Conservation (phyloP, 1,140 invertebrate genomes). For the Camponotus floridanus region DNA sequence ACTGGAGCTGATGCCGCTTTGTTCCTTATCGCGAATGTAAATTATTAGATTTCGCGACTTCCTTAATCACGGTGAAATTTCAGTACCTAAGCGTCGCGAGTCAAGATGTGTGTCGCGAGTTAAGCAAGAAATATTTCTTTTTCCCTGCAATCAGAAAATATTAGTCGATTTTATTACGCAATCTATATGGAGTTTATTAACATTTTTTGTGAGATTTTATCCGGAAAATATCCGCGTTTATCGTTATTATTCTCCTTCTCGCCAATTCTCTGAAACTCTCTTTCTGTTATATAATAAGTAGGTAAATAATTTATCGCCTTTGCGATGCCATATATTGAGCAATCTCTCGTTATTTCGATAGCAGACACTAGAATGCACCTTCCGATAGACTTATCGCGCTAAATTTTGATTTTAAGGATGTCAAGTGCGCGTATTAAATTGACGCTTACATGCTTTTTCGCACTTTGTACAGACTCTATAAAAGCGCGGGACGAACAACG, state of each 20-base stretch:
- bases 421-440: neutral
- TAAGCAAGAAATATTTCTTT: slow-evolving; percentile 12
- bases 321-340: neutral
- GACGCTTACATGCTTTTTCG: neutral
- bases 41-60: slow-evolving; percentile 34
- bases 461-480: neutral
- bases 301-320: neutral
- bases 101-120: neutral
- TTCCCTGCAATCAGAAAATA: neutral
- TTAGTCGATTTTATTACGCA: slow-evolving; percentile 28
- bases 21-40: slow-evolving; percentile 28
- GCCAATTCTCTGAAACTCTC: slow-evolving; percentile 4
- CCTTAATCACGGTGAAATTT: slow-evolving; percentile 38
- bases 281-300: neutral
- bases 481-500: neutral
- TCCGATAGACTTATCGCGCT: neutral
- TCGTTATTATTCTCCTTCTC: neutral
- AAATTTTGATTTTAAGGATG: neutral
- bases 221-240: neutral
- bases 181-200: neutral
- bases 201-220: slow-evolving; percentile 23
- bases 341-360: neutral
- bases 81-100: neutral
- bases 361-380: neutral
- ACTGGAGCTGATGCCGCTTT: slow-evolving; percentile 25